Evolutionary conservation across 2,797 vertebrate genomes (phyloP), one percentile per base, ranked within the genome.

Genomic region (Chromis chromis): DNA sequence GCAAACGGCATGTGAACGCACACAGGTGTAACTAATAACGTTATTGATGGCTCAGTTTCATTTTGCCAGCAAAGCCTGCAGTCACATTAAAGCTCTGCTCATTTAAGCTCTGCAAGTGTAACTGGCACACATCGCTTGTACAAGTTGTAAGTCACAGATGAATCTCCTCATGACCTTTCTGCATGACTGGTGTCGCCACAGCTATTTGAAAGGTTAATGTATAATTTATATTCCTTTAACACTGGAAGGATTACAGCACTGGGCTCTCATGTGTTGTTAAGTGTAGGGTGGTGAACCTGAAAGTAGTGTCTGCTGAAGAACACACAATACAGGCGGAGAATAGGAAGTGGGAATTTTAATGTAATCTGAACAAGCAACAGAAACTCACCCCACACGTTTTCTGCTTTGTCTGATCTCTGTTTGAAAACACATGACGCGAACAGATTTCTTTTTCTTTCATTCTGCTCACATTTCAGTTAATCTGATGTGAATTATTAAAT

Each of bases 161-260:
- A 83, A 36, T 52, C 21, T 40, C 12, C 12, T 48, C 28, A 39
- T 19, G 11, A 66, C 56, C 19, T 63, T 50, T 62, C 33, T 36
- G 21, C 57, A 36, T 46, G 68, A 40, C 59, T n/a, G 22, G n/a
- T 66, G 71, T 70, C 62, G 77, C 17, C 31, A 61, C 31, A 28
- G 58, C 55, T 27, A 53, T 76, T 74, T 58, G 24, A 88, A 89
- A 89, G 77, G 74, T 87, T 70, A 71, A 86, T 83, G 64, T 49
- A 74, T 69, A 69, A 80, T 74, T 77, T 70, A 82, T 75, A 65
- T 73, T 62, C 65, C 64, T 69, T 12, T 74, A 42, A 61, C 25
- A 69, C 27, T 33, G 56, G 61, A 60, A 27, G 42, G 58, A 70
- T 64, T 55, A 69, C 60, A 63, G 74, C n/a, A 69, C 4, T 8